Percentiles rank a stretch among this genome's conserved stretches.
Evolutionary conservation across 2,113 vertebrate genomes (phyloP).

Genomic region (Petrocephalus microphthalmus): DNA sequence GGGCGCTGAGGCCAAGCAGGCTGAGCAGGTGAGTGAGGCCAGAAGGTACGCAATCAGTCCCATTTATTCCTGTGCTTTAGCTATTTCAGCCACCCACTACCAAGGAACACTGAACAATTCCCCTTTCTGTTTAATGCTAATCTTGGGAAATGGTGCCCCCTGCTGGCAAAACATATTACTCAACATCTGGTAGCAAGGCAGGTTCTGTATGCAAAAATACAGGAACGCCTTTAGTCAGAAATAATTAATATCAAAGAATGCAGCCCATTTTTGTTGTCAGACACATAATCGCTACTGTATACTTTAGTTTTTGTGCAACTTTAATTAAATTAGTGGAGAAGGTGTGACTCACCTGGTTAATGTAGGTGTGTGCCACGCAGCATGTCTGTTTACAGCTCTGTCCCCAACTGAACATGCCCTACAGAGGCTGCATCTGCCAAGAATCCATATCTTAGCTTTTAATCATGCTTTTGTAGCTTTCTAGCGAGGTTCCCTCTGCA

Average conservation of each 20-base stretch:
- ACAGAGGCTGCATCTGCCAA: not conserved
- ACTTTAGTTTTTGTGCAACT: not conserved
- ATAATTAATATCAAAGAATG: no score
- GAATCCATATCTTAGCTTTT: not conserved
- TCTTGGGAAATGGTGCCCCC: not conserved
- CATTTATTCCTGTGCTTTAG: not conserved
- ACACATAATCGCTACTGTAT: not conserved
- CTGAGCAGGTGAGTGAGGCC: conserved; percentile 69
- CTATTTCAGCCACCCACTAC: not conserved
- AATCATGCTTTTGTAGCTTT: not conserved
- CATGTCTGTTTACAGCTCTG: not conserved
- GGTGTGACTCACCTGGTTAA: not conserved
- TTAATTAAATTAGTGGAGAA: not conserved
- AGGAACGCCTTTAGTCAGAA: not conserved
- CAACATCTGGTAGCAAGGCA: not conserved
- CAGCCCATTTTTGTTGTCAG: not conserved
- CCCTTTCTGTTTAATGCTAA: not conserved
- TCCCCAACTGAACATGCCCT: not conserved
- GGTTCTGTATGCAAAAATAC: not conserved
- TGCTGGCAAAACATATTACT: not conserved
- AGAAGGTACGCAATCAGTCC: not conserved
- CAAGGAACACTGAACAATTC: not conserved
- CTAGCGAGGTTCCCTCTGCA: not conserved
- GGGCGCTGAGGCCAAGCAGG: conserved; percentile 63
- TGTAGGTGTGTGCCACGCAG: not conserved